Conservation (phyloP, 2,888 invertebrate species). For the Ectemnius cavifrons region DNA sequence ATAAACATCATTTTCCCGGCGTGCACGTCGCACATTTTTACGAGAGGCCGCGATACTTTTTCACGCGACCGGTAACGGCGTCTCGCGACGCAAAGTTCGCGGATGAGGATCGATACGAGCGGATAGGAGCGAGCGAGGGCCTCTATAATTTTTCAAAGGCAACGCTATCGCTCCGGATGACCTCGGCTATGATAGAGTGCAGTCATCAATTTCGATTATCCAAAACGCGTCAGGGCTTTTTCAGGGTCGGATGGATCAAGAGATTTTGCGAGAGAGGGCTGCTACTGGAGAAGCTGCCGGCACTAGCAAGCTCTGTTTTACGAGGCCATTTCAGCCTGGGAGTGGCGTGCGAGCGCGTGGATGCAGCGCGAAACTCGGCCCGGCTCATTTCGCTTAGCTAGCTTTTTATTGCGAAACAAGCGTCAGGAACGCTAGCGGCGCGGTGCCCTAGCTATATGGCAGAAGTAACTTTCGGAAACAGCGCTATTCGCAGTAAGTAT, state of each 20-base stretch:
- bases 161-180: no score
- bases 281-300: not conserved
- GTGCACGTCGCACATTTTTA: constrained; percentile 3
- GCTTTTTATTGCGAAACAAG: not conserved
- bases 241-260: no score
- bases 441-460: constrained; percentile 1
- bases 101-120: not conserved
- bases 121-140: no score
- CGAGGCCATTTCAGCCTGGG: constrained; percentile 1
- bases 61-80: not conserved
- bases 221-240: no score
- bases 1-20: constrained; percentile 16
- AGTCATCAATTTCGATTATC: no score
- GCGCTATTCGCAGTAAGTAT: not conserved
- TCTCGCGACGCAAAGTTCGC: not conserved
- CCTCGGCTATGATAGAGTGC: no score
- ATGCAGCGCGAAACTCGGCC: constrained; percentile 7
- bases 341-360: constrained; percentile 2
- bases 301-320: not conserved
- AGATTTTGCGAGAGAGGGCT: no score
- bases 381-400: not conserved
- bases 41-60: not conserved
- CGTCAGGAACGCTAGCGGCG: constrained; percentile 7
- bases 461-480: constrained; percentile 20
- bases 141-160: no score